Percentiles rank a stretch among this genome's conserved stretches.
These are phyloP conservation scores for Cataglyphis altisquamis DNA, from an alignment of 2,888 invertebrate genomes.

Conservation along the genomic window DNA sequence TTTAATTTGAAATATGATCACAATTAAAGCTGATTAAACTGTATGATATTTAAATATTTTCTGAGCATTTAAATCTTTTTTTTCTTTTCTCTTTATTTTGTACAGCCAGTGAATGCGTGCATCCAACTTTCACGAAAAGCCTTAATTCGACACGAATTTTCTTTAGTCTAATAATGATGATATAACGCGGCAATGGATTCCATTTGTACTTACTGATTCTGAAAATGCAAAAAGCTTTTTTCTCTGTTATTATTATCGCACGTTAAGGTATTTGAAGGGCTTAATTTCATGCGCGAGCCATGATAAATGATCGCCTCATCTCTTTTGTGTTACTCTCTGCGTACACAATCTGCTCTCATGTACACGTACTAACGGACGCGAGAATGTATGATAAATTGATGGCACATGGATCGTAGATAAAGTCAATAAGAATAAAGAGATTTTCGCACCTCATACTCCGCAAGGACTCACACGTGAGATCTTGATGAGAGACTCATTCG, in stretches of 20 bases:
- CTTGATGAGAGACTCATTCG: slow-evolving; percentile 8
- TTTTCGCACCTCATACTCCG: background rate
- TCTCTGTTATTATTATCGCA: slow-evolving; percentile 83
- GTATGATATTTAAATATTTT: slow-evolving; percentile 7
- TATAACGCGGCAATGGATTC: slow-evolving; percentile 65
- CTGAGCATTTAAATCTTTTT: slow-evolving; percentile 4
- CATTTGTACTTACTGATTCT: slow-evolving; percentile 80
- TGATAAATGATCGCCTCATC: slow-evolving; percentile 68
- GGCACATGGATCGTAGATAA: slow-evolving; percentile 62
- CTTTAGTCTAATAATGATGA: slow-evolving; percentile 77
- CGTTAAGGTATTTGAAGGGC: slow-evolving; percentile 76
- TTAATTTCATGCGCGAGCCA: slow-evolving; percentile 69
- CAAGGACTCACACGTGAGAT: background rate
- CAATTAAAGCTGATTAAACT: background rate
- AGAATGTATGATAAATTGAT: slow-evolving; percentile 73
- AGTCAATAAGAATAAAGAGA: slow-evolving; percentile 38
- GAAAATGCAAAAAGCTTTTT: slow-evolving; percentile 78
- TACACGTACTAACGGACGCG: slow-evolving; percentile 13
- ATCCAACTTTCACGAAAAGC: slow-evolving; percentile 69
- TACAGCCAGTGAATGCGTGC: slow-evolving; percentile 72
- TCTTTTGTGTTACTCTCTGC: slow-evolving; percentile 37
- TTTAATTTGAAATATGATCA: background rate
- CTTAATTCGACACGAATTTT: slow-evolving; percentile 68
- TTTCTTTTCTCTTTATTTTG: slow-evolving; percentile 45
- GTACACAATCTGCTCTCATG: background rate